Evolutionary conservation across 1,140 invertebrate genomes (phyloP).

Genomic region (Lucilia sericata): DNA sequence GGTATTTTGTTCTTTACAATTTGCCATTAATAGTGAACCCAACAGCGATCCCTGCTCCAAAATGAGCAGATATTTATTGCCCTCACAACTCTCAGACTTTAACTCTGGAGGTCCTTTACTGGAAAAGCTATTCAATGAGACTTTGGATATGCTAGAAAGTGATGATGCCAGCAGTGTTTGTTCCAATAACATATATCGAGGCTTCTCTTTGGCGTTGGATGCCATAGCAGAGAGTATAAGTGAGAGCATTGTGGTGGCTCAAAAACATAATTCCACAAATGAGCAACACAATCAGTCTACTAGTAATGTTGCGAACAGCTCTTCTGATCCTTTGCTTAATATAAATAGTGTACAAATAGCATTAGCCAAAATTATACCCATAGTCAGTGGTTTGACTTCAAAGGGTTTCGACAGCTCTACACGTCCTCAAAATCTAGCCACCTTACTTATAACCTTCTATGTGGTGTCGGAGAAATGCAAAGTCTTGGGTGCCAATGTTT

Average conservation of each 20-base stretch:
- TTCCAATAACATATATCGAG: constrained; percentile 79
- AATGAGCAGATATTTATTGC: constrained; percentile 75
- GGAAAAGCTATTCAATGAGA: constrained; percentile 79
- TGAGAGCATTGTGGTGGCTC: constrained; percentile 57
- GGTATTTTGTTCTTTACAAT: constrained; percentile 82
- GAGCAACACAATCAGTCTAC: constrained; percentile 46
- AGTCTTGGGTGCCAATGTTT: constrained; percentile 88
- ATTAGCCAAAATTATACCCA: constrained; percentile 90
- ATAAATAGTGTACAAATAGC: constrained; percentile 82
- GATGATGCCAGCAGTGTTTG: constrained; percentile 82
- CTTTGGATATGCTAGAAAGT: constrained; percentile 82
- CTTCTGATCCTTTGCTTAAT: constrained; percentile 73
- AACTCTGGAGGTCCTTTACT: constrained; percentile 63
- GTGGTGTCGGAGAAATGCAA: constrained; percentile 84
- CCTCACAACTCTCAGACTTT: constrained; percentile 51
- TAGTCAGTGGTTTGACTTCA: constrained; percentile 77
- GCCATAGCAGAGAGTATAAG: constrained; percentile 80
- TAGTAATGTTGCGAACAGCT: not conserved
- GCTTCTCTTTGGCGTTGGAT: constrained; percentile 84
- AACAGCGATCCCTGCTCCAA: constrained; percentile 75
- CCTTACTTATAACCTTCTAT: constrained; percentile 76
- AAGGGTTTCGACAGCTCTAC: constrained; percentile 65
- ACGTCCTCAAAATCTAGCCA: constrained; percentile 73
- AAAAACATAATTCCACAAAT: constrained; percentile 40
- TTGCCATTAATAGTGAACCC: constrained; percentile 74